phyloP scores from a whole-genome alignment of 2,113 vertebrate genomes.

The Silurus glanis region DNA sequence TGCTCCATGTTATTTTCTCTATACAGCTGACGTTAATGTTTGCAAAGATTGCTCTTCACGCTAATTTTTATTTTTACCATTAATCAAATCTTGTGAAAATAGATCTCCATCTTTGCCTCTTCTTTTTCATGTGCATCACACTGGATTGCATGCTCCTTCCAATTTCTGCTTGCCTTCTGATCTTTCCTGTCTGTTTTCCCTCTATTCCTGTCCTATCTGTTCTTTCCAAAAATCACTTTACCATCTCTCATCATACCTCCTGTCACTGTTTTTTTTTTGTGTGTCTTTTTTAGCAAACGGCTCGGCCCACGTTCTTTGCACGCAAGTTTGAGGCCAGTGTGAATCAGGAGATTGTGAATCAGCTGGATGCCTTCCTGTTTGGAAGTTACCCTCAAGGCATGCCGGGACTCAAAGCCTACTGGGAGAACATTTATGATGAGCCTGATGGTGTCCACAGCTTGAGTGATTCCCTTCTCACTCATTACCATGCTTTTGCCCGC shows the following conservation, averaged over 20 bases:
- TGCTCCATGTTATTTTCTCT: not conserved
- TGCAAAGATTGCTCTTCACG: constrained; percentile 31
- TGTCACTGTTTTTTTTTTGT: constrained; percentile 15
- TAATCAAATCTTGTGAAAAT: constrained; percentile 48
- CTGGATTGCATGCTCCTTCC: constrained; percentile 36
- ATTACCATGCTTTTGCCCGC: constrained; percentile 87
- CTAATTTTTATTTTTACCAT: constrained; percentile 46
- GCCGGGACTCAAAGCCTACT: constrained; percentile 84
- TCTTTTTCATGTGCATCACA: constrained; percentile 4
- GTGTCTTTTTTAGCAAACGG: constrained; percentile 82
- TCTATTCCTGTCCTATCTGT: not conserved
- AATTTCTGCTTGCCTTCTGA: constrained; percentile 23
- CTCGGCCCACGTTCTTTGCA: constrained; percentile 95
- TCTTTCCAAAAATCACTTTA: not conserved
- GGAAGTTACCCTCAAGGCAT: constrained; percentile 83
- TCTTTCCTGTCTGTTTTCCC: constrained; percentile 34
- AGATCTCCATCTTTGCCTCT: constrained; percentile 23
- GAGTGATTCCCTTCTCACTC: constrained; percentile 83
- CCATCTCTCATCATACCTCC: not conserved
- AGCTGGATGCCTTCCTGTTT: constrained; percentile 89
- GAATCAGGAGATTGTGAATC: constrained; percentile 94
- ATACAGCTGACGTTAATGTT: constrained; percentile 21
- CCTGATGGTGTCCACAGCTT: constrained; percentile 82
- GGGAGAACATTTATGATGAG: constrained; percentile 92
- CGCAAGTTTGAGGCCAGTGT: constrained; percentile 97